Percentiles rank a stretch among this genome's conserved stretches.
Evolutionary conservation across 2,888 invertebrate species (phyloP).

Genomic region (Hirtodrosophila alboralis): DNA sequence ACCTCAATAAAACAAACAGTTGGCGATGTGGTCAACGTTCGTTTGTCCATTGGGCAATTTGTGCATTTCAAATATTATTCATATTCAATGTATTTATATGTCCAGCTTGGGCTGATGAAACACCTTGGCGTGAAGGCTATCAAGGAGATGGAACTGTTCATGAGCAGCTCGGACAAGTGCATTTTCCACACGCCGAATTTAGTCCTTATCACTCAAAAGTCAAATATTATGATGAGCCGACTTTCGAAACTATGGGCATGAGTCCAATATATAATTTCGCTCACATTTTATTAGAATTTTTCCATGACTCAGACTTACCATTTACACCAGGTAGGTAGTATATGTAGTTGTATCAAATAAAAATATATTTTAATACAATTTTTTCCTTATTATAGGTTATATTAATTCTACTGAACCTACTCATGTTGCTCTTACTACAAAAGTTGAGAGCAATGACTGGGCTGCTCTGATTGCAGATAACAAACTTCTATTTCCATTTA

Average conservation of each 20-base stretch:
- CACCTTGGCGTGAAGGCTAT: too few relatives aligned
- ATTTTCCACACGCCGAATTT: not conserved
- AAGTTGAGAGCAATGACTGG: constrained; percentile 83
- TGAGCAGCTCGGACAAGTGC: constrained; percentile 3
- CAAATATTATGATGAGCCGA: not conserved
- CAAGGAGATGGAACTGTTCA: not conserved
- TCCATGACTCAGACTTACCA: not conserved
- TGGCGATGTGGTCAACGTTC: too few relatives aligned
- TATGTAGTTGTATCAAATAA: too few relatives aligned
- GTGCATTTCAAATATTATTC: not conserved
- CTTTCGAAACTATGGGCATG: not conserved
- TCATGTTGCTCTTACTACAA: constrained; percentile 69
- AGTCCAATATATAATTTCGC: not conserved
- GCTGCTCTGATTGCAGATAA: constrained; percentile 84
- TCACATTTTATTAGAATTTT: not conserved
- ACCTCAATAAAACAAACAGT: too few relatives aligned
- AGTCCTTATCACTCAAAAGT: not conserved
- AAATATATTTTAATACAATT: not conserved
- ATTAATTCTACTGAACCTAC: too few relatives aligned
- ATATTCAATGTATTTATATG: not conserved
- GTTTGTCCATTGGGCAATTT: not conserved
- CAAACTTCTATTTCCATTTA: constrained; percentile 85
- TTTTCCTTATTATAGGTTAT: constrained; percentile 5
- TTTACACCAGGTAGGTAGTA: constrained; percentile 5
- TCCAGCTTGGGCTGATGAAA: not conserved